Conservation (phyloP, 2,888 invertebrate species). For the Halictus quadricinctus region DNA sequence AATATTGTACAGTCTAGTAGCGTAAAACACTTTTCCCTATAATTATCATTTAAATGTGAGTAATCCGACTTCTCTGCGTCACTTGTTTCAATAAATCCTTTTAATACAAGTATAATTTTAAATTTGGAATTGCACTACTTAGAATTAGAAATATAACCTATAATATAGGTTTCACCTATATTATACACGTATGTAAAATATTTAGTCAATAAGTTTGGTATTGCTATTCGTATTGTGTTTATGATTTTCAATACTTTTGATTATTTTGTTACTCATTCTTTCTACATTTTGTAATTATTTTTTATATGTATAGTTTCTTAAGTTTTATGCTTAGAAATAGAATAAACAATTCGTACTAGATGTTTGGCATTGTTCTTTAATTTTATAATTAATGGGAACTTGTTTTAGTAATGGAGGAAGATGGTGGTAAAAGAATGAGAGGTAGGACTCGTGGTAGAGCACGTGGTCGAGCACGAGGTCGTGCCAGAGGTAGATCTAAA, state of each 20-base stretch:
- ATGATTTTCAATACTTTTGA: background rate
- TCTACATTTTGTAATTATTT: background rate
- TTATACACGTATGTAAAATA: background rate
- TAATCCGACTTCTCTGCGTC: background rate
- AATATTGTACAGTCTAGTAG: conserved; percentile 22
- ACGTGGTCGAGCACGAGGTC: conserved; percentile 89
- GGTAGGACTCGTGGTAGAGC: conserved; percentile 91
- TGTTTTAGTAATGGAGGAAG: conserved; percentile 82
- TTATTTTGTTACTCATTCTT: background rate
- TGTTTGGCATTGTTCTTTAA: background rate
- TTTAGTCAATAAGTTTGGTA: background rate
- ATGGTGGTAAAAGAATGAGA: conserved; percentile 85
- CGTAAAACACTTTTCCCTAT: conserved; percentile 28
- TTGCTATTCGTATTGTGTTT: background rate
- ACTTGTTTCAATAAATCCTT: conserved; percentile 4
- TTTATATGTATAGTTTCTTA: background rate
- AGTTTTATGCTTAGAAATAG: background rate
- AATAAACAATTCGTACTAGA: too few species aligned
- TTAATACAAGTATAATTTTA: conserved; percentile 9
- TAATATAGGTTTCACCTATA: background rate
- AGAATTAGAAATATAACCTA: conserved; percentile 48
- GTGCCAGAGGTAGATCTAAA: conserved; percentile 88
- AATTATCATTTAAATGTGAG: conserved; percentile 41
- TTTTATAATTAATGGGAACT: conserved; percentile 31
- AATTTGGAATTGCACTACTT: background rate